Evolutionary conservation across 2,888 invertebrate genomes (phyloP).

Genomic region (Hyposoter didymator): DNA sequence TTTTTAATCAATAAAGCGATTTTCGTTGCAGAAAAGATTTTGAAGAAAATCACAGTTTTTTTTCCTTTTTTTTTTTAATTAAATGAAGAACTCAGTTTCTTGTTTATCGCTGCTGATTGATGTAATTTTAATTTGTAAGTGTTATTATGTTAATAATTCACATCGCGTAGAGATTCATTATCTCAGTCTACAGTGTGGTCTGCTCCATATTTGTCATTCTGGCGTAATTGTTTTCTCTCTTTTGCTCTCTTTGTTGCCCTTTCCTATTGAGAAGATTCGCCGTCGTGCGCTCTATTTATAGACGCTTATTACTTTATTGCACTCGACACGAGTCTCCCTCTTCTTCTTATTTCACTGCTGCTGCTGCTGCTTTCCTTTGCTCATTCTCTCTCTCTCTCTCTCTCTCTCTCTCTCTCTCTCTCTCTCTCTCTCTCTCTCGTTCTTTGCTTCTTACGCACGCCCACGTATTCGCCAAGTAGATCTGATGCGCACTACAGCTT

Average conservation of each 20-base stretch:
- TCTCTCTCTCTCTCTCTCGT: neutral
- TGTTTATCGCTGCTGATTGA: neutral
- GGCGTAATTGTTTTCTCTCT: slow-evolving; percentile 9
- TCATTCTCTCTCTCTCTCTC: neutral
- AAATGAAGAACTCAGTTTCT: neutral
- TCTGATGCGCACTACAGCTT: slow-evolving; percentile 36
- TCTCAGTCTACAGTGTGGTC: slow-evolving; percentile 7
- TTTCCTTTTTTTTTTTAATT: neutral
- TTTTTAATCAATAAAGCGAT: neutral
- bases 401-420: neutral
- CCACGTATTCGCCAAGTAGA: slow-evolving; percentile 49
- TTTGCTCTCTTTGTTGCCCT: slow-evolving; percentile 7
- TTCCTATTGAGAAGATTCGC: slow-evolving; percentile 50
- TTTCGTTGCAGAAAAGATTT: neutral
- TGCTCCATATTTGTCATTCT: slow-evolving; percentile 13
- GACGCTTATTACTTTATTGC: slow-evolving; percentile 82
- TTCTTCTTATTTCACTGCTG: slow-evolving; percentile 14
- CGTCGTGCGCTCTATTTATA: slow-evolving; percentile 76
- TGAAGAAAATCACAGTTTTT: neutral
- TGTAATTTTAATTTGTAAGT: neutral
- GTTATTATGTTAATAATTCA: neutral
- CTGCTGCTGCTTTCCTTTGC: slow-evolving; percentile 1
- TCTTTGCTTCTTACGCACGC: slow-evolving; percentile 37
- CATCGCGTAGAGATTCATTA: neutral
- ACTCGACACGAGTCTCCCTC: slow-evolving; percentile 68